Percentiles rank a stretch among this genome's conserved stretches.
phyloP scores from a whole-genome alignment of 2,797 vertebrate species.

The Artibeus jamaicensis region DNA sequence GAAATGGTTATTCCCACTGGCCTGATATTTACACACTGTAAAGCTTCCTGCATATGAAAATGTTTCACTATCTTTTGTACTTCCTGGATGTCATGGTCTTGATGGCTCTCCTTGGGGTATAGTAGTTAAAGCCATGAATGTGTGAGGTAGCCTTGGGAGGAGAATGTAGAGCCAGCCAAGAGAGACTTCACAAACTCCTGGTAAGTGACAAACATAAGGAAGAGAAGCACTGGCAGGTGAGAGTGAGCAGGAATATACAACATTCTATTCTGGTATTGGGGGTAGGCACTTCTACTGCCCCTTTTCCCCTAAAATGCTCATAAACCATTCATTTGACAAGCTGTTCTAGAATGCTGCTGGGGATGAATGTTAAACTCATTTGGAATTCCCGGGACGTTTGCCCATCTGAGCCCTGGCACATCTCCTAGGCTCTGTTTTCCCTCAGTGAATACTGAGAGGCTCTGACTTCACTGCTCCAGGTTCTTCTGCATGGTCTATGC shows the following conservation, averaged over 20 bases:
- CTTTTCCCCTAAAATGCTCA: neutral
- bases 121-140: neutral
- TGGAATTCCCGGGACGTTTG: slow-evolving; percentile 1
- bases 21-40: neutral
- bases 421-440: neutral
- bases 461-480: neutral
- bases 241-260: neutral
- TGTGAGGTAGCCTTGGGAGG: neutral
- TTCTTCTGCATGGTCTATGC: neutral
- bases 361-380: neutral
- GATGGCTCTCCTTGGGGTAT: neutral
- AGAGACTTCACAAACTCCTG: neutral
- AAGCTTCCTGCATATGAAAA: neutral
- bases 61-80: neutral
- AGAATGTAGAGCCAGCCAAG: neutral
- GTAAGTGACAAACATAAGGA: neutral
- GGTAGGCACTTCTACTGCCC: neutral
- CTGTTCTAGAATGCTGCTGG: neutral
- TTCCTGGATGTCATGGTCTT: neutral
- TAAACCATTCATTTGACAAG: neutral
- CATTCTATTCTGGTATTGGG: neutral
- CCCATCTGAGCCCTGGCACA: neutral
- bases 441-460: neutral
- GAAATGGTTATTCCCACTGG: neutral
- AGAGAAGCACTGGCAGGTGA: neutral